These are phyloP conservation scores for Climacteris rufus DNA, from an alignment of 2,113 vertebrate species.

Conservation along the genomic window DNA sequence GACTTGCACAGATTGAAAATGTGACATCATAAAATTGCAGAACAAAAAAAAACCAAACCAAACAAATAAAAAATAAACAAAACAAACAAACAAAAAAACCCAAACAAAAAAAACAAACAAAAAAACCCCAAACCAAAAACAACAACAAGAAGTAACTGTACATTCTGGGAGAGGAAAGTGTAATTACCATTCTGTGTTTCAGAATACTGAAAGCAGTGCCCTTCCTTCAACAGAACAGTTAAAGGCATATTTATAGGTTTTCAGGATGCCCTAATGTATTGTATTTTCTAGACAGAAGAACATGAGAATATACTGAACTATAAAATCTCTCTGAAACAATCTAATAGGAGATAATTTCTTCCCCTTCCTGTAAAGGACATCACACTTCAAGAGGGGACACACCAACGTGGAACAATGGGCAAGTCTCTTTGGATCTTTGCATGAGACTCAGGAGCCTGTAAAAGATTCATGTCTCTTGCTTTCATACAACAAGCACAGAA, in stretches of 20 bases:
- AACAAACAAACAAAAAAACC: too few species aligned
- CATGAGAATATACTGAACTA: background rate
- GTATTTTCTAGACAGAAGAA: background rate
- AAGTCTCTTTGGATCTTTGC: background rate
- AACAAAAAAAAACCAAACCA: background rate
- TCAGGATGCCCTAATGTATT: background rate
- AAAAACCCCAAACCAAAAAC: too few species aligned
- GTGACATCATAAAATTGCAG: background rate
- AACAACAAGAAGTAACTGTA: too few species aligned
- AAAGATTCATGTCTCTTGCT: background rate
- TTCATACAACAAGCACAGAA: background rate
- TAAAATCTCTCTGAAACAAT: background rate
- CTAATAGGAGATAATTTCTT: background rate
- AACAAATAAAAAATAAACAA: background rate
- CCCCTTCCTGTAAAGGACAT: background rate
- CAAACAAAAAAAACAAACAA: background rate
- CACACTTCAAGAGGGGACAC: background rate
- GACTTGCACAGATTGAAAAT: background rate
- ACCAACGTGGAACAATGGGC: background rate
- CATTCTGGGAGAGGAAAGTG: background rate
- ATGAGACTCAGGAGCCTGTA: background rate
- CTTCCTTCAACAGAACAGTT: background rate
- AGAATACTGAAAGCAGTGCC: background rate
- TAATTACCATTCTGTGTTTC: background rate
- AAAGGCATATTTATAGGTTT: background rate